A percentile compares a stretch with the other conserved stretches of the same genome.
phyloP scores from a whole-genome alignment of 2,888 invertebrate species.

The Dendrolimus houi region DNA sequence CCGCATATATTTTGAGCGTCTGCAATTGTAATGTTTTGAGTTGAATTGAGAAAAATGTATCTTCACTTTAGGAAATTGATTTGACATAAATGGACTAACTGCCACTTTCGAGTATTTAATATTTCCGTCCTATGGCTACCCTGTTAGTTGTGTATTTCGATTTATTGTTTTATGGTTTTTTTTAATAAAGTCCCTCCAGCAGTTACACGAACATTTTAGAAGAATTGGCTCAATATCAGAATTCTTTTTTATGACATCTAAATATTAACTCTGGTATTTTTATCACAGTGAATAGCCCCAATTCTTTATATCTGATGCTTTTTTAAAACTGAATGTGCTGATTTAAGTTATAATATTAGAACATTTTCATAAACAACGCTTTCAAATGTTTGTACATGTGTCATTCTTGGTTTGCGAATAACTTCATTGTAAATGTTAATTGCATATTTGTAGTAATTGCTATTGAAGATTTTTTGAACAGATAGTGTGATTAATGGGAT shows the following conservation, averaged over 20 bases:
- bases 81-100: constrained; percentile 37
- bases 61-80: constrained; percentile 27
- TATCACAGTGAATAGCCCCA: neutral
- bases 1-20: constrained; percentile 25
- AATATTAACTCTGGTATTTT: constrained; percentile 1
- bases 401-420: too few species aligned
- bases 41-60: too few species aligned
- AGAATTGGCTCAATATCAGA: constrained; percentile 44
- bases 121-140: too few species aligned
- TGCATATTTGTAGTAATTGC: too few species aligned
- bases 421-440: too few species aligned
- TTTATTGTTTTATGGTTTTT: neutral
- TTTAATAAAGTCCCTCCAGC: neutral
- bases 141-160: too few species aligned
- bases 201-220: constrained; percentile 16
- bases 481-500: too few species aligned
- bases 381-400: neutral
- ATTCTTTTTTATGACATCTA: constrained; percentile 1
- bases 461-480: too few species aligned
- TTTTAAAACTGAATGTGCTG: neutral
- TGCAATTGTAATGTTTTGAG: too few species aligned
- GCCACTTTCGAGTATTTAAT: constrained; percentile 30
- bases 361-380: neutral
- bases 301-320: neutral
- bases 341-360: neutral